A percentile compares a stretch with the other conserved stretches of the same genome.
Evolutionary conservation across 2,113 vertebrate genomes (phyloP).

Genomic region (Indicator maculatus): DNA sequence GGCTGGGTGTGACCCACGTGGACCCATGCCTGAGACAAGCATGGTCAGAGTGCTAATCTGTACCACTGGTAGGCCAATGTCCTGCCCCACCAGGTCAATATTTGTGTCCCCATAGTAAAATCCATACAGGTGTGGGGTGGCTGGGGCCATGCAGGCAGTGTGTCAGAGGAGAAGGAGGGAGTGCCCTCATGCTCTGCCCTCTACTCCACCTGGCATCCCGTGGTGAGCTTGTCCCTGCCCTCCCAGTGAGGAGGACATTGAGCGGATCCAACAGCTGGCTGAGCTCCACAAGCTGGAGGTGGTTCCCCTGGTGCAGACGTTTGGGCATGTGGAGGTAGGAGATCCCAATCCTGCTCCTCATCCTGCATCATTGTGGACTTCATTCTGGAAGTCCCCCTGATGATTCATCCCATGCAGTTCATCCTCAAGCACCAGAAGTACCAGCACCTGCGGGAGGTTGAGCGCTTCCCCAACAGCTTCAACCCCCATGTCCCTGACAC

Average conservation of each 20-base stretch:
- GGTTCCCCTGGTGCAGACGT: slow-evolving; percentile 82
- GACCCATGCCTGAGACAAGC: accelerated
- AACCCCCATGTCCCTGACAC: slow-evolving; percentile 73
- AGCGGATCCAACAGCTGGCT: slow-evolving; percentile 73
- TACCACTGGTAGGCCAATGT: not conserved
- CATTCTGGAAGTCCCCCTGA: not conserved
- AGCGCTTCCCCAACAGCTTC: slow-evolving; percentile 80
- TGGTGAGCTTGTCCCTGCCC: not conserved
- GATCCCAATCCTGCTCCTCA: not conserved
- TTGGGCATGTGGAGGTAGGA: slow-evolving; percentile 82
- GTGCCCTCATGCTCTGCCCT: not conserved
- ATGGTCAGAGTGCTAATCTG: not conserved
- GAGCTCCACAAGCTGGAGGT: slow-evolving; percentile 75
- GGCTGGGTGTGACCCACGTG: not conserved
- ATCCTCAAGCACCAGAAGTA: slow-evolving; percentile 81
- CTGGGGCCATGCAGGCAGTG: not conserved
- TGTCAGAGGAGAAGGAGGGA: not conserved
- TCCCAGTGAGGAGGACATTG: slow-evolving; percentile 75
- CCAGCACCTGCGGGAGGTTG: slow-evolving; percentile 75
- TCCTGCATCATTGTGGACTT: accelerated
- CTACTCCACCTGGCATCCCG: not conserved
- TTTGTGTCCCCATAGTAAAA: not conserved
- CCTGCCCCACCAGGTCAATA: not conserved
- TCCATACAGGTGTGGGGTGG: not conserved
- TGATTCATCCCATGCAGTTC: slow-evolving; percentile 41